These are phyloP conservation scores for Bambusicola thoracicus DNA, from an alignment of 2,113 vertebrate species.

Conservation along the genomic window DNA sequence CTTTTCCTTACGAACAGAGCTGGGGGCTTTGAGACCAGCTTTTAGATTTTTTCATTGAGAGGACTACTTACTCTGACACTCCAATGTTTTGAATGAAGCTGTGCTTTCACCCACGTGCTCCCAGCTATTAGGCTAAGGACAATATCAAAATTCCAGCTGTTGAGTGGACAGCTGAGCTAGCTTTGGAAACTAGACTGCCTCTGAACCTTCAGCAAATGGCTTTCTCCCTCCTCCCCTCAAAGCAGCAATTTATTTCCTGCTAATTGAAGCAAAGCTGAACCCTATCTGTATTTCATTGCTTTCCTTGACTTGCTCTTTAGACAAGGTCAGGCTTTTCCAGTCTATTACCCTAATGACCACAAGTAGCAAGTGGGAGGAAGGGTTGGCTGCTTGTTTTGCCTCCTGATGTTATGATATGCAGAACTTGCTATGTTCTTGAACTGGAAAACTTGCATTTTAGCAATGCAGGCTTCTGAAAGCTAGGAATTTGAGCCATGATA, in stretches of 20 bases:
- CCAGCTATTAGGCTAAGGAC: neutral
- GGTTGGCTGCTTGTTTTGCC: neutral
- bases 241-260: neutral
- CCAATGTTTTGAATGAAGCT: neutral
- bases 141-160: neutral
- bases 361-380: neutral
- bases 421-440: neutral
- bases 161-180: neutral
- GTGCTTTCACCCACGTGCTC: neutral
- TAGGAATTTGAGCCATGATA: neutral
- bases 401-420: neutral
- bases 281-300: neutral
- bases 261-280: neutral
- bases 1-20: neutral
- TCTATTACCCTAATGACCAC: neutral
- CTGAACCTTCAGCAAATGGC: neutral
- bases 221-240: neutral
- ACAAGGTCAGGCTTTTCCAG: neutral
- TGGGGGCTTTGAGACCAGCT: neutral
- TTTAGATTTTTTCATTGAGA: fast-evolving
- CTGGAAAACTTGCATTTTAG: neutral
- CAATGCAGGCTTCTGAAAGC: neutral
- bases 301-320: neutral
- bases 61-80: neutral
- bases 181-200: neutral